These are phyloP conservation scores for Aphodius sticticus DNA, from an alignment of 2,888 invertebrate species.

Conservation along the genomic window DNA sequence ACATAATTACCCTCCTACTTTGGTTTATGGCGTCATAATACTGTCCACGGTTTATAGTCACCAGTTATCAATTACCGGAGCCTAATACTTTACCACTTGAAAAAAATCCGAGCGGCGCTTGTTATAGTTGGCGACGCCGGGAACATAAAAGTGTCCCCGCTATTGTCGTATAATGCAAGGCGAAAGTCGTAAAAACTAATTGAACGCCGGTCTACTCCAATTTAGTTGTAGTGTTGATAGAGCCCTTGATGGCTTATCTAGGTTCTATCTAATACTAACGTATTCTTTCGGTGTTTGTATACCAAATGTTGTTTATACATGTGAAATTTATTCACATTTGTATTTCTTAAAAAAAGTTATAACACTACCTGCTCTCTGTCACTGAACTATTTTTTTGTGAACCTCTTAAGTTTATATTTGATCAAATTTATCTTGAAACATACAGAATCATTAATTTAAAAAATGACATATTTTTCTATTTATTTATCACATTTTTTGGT, in stretches of 20 bases:
- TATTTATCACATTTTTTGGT: too few species aligned
- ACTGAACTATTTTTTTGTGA: too few species aligned
- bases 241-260: neutral
- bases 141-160: neutral
- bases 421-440: too few species aligned
- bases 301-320: neutral
- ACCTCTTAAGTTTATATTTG: too few species aligned
- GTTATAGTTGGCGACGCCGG: neutral
- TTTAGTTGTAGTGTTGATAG: neutral
- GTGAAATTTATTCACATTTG: too few species aligned
- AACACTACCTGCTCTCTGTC: too few species aligned
- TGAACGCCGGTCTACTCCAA: neutral
- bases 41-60: neutral
- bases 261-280: neutral
- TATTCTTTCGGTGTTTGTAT: neutral
- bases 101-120: neutral
- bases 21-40: constrained; percentile 4
- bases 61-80: constrained; percentile 4
- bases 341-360: too few species aligned
- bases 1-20: neutral
- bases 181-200: neutral
- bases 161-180: constrained; percentile 4
- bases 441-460: too few species aligned
- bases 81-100: neutral
- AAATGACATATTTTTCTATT: too few species aligned